Base-by-base conservation (phyloP, 2,888 invertebrate genomes). In the Iphiclides podalirius region DNA sequence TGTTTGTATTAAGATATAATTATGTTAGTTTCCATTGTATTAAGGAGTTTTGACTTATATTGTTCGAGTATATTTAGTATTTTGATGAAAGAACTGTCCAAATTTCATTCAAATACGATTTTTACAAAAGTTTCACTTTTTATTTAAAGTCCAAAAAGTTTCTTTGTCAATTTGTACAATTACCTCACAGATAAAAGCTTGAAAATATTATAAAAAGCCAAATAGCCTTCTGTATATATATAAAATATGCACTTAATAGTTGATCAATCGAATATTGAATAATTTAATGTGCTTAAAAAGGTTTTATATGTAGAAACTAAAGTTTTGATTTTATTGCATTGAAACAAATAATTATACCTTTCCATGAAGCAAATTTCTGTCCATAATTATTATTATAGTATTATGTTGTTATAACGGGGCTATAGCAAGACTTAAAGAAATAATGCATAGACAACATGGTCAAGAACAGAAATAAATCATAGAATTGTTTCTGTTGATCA, bases 121-220 rank as follows among this genome's bases (percentile, higher is more conserved):
- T n/a, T n/a, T n/a, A n/a, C n/a, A n/a, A n/a, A n/a, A n/a, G n/a
- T n/a, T n/a, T n/a, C 6, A 1, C 13, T 17, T 4, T 45, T 37
- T 11, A 16, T 26, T 26, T 26, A 7, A 28, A 35, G 28, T 44
- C 16, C 36, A 15, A 15, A 26, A n/a, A 40, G 13, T 35, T 42
- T 13, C 13, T 44, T 44, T 44, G 44, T 44, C 44, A 36, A 45
- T 33, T 42, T 4, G 12, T 20, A 34, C 9, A 26, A n/a, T 23
- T 45, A 46, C 39, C 46, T 33, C 33, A 38, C 13, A 14, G 15
- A 23, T n/a, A n/a, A n/a, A 26, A 4, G 20, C 6, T 20, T 20
- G 20, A 26, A 26, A 26, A 2, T 26, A 8, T 26, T 26, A 26
- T 8, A 26, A 26, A 26, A 7, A 26, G 26, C 26, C 26, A 26